Evolutionary conservation across 92 coral and sea anemone genomes (phyloP), one percentile per base, ranked within the genome.

Genomic region (Diadumene lineata): DNA sequence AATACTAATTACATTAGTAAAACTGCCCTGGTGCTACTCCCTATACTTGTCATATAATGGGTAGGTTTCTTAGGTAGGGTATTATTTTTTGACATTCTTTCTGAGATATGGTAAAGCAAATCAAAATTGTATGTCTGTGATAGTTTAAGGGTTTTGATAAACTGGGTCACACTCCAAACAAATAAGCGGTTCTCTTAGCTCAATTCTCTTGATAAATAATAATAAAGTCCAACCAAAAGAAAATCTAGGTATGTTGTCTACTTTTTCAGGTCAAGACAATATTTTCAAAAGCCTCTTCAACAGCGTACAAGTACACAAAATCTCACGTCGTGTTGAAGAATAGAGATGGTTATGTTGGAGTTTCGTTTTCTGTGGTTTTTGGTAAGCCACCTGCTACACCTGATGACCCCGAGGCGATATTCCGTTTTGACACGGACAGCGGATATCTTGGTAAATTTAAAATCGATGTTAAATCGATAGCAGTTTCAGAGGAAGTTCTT

Each of bases 331-430:
- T 0, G 7, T 16, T 72, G 13, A 21, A 34, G 10, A 34, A 33
- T 9, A 66, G 66, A 50, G 38, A 43, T 7, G 65, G 26, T 2
- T 26, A 64, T 15, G 65, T 76, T 17, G 61, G 55, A 7, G 64
- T 55, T 13, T 65, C 73, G 33, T 32, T 76, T 21, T 25, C 30
- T 11, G 72, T 66, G 26, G 30, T 48, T 9, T 76, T 64, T 64
- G 58, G 43, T 13, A n/a, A 64, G 34, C 70, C 66, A 51, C 73
- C 72, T 7, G 4, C 82, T 1, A 60, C 44, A 0, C 29, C 62
- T 1, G 75, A 67, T n/a, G 82, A 78, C 50, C 82, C 82, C 9
- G 82, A 78, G 25, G 62, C 75, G 34, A 11, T 67, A 1, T 78
- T 78, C 31, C 66, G 56, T 25, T 78, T 27, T 15, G 31, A 68